These are phyloP conservation scores for Adelognathus sp. DNA, from an alignment of 2,888 invertebrate species.

Conservation along the genomic window DNA sequence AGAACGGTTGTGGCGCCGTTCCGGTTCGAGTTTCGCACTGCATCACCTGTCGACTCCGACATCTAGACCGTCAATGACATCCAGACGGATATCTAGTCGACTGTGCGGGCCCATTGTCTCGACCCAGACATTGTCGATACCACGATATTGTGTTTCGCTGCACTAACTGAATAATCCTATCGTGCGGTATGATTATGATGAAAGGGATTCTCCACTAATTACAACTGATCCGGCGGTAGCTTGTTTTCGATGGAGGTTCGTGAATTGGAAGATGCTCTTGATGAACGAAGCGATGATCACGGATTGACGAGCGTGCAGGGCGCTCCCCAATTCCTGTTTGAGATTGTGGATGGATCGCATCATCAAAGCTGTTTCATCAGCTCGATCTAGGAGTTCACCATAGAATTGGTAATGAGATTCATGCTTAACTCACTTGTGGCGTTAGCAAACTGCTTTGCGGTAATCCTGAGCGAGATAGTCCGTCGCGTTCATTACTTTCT, in stretches of 20 bases:
- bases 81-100: neutral
- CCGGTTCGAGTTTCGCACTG: neutral
- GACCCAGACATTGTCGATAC: neutral
- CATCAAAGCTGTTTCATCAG: slow-evolving; percentile 21
- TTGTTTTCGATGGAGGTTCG: neutral
- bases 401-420: slow-evolving; percentile 11
- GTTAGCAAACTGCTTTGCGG: too few relatives aligned
- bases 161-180: neutral
- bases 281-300: neutral
- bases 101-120: neutral
- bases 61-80: neutral
- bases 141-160: neutral
- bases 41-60: neutral
- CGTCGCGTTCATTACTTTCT: too few relatives aligned
- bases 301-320: neutral
- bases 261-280: neutral
- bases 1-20: neutral
- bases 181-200: neutral
- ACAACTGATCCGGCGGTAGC: neutral
- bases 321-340: neutral
- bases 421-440: too few relatives aligned
- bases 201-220: neutral
- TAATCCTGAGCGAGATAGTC: too few relatives aligned
- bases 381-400: slow-evolving; percentile 14
- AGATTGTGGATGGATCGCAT: neutral